These are phyloP conservation scores for Fundulus diaphanus DNA, from an alignment of 2,797 vertebrate genomes.

Conservation along the genomic window DNA sequence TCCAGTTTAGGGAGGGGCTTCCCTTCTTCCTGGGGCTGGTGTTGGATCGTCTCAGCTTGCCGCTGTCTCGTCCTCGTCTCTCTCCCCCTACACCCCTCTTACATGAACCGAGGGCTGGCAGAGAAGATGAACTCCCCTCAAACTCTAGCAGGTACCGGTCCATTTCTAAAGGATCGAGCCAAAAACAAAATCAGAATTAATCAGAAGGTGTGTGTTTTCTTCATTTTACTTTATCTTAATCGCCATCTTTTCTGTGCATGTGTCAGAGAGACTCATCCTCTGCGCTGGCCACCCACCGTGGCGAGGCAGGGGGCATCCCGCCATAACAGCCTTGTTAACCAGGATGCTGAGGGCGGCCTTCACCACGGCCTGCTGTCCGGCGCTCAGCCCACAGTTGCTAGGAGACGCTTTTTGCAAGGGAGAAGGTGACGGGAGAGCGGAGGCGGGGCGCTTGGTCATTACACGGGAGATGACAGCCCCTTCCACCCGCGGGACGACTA, in stretches of 20 bases:
- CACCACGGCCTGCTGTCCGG: conserved; percentile 92
- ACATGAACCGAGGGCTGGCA: conserved; percentile 84
- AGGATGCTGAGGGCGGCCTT: conserved; percentile 96
- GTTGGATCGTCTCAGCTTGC: conserved; percentile 89
- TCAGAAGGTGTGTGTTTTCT: not conserved
- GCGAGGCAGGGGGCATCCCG: conserved; percentile 89
- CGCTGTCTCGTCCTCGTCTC: conserved; percentile 84
- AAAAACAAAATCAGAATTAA: not conserved
- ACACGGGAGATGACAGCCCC: conserved; percentile 91
- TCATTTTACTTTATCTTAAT: not conserved
- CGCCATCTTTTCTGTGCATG: not conserved
- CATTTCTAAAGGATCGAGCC: conserved; percentile 79
- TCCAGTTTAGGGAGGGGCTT: conserved; percentile 78
- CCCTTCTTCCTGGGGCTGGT: conserved; percentile 92
- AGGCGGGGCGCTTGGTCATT: conserved; percentile 79
- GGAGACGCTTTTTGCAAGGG: conserved; percentile 71
- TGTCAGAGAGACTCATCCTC: not conserved
- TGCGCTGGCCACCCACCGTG: conserved; percentile 77
- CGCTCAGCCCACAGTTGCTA: conserved; percentile 82
- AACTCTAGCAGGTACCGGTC: conserved; percentile 88
- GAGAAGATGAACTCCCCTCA: conserved; percentile 86
- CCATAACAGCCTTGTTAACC: conserved; percentile 92
- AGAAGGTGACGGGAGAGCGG: conserved; percentile 34
- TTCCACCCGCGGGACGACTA: conserved; percentile 92
- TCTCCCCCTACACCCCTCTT: conserved; percentile 65